Evolutionary conservation across 2,113 vertebrate genomes (phyloP).

Genomic region (Holacanthus passer): DNA sequence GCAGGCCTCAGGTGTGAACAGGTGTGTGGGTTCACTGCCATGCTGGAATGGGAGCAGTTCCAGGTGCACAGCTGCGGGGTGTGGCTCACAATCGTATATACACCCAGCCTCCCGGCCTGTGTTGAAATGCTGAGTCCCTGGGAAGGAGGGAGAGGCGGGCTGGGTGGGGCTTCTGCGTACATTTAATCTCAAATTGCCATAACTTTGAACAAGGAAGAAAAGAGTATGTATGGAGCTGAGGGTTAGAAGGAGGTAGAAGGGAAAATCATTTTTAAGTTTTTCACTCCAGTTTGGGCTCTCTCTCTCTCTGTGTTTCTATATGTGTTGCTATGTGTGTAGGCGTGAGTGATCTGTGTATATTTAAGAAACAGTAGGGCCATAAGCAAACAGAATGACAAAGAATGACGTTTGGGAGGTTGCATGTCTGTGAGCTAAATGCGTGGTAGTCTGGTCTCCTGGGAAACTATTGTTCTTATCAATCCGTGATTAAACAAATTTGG

Average conservation of each 20-base stretch:
- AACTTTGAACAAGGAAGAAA: conserved; percentile 58
- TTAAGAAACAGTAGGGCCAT: conserved; percentile 62
- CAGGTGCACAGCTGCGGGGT: conserved; percentile 85
- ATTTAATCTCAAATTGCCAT: conserved; percentile 55
- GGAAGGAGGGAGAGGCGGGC: conserved; percentile 56
- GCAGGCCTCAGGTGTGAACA: conserved; percentile 82
- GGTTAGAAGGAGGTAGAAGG: conserved; percentile 29
- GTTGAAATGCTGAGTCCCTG: conserved; percentile 73
- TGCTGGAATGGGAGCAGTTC: conserved; percentile 83
- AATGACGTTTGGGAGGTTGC: conserved; percentile 55
- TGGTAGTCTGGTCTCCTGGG: conserved; percentile 67
- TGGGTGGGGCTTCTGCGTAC: conserved; percentile 62
- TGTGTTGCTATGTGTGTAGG: conserved; percentile 57
- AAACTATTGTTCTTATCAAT: conserved; percentile 77
- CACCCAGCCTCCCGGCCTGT: conserved; percentile 63
- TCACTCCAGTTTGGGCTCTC: not conserved
- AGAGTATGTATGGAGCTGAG: conserved; percentile 21
- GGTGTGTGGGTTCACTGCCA: conserved; percentile 84
- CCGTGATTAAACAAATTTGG: conserved; percentile 75
- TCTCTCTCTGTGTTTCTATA: conserved; percentile 21
- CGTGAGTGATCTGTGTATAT: conserved; percentile 63
- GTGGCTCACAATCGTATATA: conserved; percentile 60
- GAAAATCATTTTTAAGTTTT: conserved; percentile 1
- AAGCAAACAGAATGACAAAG: conserved; percentile 74
- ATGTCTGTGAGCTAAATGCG: conserved; percentile 65